These are phyloP conservation scores for Valencia hispanica DNA, from an alignment of 2,797 vertebrate species.

Conservation along the genomic window DNA sequence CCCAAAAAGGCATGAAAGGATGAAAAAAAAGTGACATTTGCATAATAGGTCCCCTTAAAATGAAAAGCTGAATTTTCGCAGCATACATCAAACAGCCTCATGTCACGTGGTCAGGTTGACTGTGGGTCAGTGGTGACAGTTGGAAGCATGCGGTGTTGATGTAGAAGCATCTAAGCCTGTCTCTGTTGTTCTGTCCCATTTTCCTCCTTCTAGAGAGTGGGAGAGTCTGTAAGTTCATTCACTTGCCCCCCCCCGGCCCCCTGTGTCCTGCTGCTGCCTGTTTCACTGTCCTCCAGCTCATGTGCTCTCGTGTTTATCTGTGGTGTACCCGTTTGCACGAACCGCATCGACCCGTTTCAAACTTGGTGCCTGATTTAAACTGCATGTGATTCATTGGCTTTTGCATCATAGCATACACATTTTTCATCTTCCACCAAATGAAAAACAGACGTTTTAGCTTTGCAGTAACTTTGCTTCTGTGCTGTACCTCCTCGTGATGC, in stretches of 20 bases:
- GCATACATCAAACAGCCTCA: slow-evolving; percentile 14
- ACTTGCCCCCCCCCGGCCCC: slow-evolving; percentile 61
- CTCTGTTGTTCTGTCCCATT: slow-evolving; percentile 87
- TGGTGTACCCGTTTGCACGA: slow-evolving; percentile 33
- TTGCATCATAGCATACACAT: not conserved
- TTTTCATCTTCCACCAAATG: slow-evolving; percentile 20
- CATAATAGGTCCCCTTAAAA: no score
- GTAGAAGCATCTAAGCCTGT: slow-evolving; percentile 80
- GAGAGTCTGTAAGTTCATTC: slow-evolving; percentile 95
- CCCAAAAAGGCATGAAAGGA: no score
- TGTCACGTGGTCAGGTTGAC: slow-evolving; percentile 12
- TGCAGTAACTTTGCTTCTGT: slow-evolving; percentile 39
- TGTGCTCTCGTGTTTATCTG: slow-evolving; percentile 30
- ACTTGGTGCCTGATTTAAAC: slow-evolving; percentile 22
- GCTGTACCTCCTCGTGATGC: slow-evolving; percentile 32
- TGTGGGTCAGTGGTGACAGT: slow-evolving; percentile 30
- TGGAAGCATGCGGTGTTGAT: slow-evolving; percentile 48
- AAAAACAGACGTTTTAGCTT: slow-evolving; percentile 54
- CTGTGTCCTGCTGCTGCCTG: slow-evolving; percentile 35
- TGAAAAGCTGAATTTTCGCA: no score
- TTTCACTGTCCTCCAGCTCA: slow-evolving; percentile 46
- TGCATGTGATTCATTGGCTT: slow-evolving; percentile 36
- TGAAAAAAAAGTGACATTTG: no score
- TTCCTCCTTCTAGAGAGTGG: slow-evolving; percentile 92
- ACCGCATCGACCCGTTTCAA: slow-evolving; percentile 25